Percentiles rank a stretch among this genome's conserved stretches.
Conservation (phyloP, 2,113 vertebrate genomes). For the Hippocampus mohnikei region DNA sequence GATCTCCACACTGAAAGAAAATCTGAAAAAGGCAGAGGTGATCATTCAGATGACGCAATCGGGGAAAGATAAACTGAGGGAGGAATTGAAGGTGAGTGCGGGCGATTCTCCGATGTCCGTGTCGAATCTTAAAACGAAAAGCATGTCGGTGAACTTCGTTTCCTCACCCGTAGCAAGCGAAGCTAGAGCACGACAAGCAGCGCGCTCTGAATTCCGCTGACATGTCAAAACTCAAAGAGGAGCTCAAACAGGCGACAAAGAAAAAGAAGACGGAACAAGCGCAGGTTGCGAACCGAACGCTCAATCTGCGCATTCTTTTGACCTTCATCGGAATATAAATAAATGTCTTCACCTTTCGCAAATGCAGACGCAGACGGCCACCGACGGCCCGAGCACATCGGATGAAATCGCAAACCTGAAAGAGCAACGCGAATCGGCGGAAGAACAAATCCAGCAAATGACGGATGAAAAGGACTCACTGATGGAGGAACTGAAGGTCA, state of each 20-base stretch:
- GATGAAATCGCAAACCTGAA: neutral
- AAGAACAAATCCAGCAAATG: constrained; percentile 75
- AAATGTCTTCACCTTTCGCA: neutral
- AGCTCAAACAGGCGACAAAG: neutral
- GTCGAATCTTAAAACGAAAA: neutral
- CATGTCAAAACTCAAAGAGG: neutral
- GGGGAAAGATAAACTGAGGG: neutral
- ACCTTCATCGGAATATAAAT: neutral
- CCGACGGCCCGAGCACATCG: neutral
- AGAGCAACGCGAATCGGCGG: neutral
- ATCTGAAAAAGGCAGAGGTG: constrained; percentile 64
- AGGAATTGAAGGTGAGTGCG: neutral
- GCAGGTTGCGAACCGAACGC: no score
- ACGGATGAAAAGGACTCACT: constrained; percentile 80
- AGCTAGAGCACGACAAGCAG: no score
- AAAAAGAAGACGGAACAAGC: no score
- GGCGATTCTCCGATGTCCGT: neutral
- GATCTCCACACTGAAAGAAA: constrained; percentile 71
- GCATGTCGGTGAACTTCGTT: no score
- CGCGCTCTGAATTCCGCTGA: no score
- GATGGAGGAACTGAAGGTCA: constrained; percentile 78
- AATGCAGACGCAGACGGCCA: neutral
- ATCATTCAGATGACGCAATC: neutral
- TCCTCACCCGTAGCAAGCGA: neutral
- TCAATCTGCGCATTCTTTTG: neutral